These are phyloP conservation scores for Agrotis exclamationis DNA, from an alignment of 2,888 invertebrate species.

Conservation along the genomic window DNA sequence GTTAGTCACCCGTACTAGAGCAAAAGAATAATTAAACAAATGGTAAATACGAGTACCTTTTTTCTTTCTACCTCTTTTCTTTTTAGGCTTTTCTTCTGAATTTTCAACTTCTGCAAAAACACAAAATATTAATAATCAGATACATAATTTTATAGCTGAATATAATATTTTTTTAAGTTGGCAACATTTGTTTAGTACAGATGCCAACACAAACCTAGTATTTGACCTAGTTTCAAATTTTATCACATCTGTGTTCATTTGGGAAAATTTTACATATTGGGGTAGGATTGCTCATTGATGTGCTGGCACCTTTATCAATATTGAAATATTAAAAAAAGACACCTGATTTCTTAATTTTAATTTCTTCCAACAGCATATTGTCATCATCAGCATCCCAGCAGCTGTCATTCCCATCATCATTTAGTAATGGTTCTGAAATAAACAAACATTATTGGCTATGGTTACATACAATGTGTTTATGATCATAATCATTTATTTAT, in stretches of 20 bases:
- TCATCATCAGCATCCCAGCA: constrained; percentile 86
- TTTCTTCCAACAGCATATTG: constrained; percentile 74
- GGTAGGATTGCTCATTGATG: neutral
- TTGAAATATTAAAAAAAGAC: neutral
- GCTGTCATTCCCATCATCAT: constrained; percentile 73
- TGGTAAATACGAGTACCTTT: constrained; percentile 73
- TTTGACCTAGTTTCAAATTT: too few relatives aligned
- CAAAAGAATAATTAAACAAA: neutral
- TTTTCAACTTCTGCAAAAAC: constrained; percentile 66
- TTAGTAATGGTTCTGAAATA: constrained; percentile 74
- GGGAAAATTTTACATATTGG: too few relatives aligned
- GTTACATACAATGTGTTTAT: neutral
- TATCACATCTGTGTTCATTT: too few relatives aligned
- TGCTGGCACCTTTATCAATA: too few relatives aligned
- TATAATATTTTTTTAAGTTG: too few relatives aligned
- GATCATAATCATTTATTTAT: too few relatives aligned
- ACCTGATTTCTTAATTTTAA: constrained; percentile 71
- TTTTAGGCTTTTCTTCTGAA: constrained; percentile 70
- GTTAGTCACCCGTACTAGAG: neutral
- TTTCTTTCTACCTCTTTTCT: constrained; percentile 83
- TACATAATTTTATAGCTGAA: neutral
- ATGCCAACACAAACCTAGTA: too few relatives aligned
- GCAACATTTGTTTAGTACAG: too few relatives aligned
- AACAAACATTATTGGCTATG: neutral
- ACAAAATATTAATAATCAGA: neutral